These are phyloP conservation scores for Myzus persicae DNA, from an alignment of 1,140 invertebrate species.

Conservation along the genomic window DNA sequence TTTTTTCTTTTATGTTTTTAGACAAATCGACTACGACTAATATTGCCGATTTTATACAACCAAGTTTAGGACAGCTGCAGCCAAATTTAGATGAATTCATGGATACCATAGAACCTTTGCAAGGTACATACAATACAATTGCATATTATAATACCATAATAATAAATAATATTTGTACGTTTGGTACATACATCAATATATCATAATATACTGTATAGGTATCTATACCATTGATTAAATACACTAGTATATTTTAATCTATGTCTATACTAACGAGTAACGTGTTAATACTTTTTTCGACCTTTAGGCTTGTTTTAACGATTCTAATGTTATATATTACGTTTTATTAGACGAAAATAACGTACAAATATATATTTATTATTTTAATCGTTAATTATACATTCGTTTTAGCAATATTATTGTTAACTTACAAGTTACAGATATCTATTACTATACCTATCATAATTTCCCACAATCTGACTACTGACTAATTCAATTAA, in stretches of 20 bases:
- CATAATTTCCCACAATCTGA: background rate
- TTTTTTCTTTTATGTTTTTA: constrained; percentile 63
- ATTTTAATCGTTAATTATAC: background rate
- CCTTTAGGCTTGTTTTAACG: background rate
- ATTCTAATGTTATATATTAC: too few relatives aligned
- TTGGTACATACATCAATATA: background rate
- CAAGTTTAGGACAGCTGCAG: constrained; percentile 93
- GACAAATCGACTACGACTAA: constrained; percentile 72
- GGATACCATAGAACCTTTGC: constrained; percentile 86
- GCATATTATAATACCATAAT: background rate
- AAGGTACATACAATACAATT: constrained; percentile 69
- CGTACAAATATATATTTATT: too few relatives aligned
- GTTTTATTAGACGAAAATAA: too few relatives aligned
- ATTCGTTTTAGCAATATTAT: background rate
- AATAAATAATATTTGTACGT: background rate
- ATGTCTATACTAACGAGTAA: too few relatives aligned
- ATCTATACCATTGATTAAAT: too few relatives aligned
- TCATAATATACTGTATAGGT: too few relatives aligned
- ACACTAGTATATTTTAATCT: too few relatives aligned
- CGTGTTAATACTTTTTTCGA: background rate
- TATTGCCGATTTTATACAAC: constrained; percentile 96
- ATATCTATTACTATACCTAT: too few relatives aligned
- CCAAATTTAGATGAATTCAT: constrained; percentile 97
- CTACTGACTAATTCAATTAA: background rate
- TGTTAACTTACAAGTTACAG: background rate